These are phyloP conservation scores for human DNA, from an alignment of 2,113 vertebrate genomes.

Conservation along the genomic window GRCh38 chr18:29071501-29072000, in stretches of 20 bases:
- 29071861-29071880: not conserved
- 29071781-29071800: not conserved
- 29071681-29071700: not conserved
- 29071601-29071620: not conserved
- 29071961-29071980: not conserved
- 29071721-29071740: not conserved
- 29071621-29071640: not conserved
- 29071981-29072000: not conserved
- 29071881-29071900: not conserved
- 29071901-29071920: conserved; percentile 1
- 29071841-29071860: not conserved
- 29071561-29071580: too few species aligned
- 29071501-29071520: not conserved
- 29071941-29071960: not conserved
- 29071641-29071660: not conserved
- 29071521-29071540: not conserved
- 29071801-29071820: not conserved
- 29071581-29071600: not conserved
- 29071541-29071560: too few species aligned
- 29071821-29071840: not conserved
- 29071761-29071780: not conserved
- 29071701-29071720: not conserved
- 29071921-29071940: not conserved
- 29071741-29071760: not conserved
- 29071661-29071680: not conserved